Conservation (phyloP, 2,113 vertebrate genomes). For the Glareola pratincola region DNA sequence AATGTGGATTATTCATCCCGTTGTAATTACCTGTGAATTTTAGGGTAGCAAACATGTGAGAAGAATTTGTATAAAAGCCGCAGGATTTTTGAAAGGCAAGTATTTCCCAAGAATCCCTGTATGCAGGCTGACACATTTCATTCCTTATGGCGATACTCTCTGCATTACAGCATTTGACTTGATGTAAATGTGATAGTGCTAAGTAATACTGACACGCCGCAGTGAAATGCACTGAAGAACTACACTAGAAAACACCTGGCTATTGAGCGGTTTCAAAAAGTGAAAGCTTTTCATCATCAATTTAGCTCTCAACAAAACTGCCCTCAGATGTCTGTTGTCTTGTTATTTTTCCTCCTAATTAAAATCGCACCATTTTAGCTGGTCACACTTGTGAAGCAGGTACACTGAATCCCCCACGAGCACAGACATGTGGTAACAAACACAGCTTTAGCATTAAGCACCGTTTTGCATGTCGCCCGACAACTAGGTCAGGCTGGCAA, state of each 20-base stretch:
- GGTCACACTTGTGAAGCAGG: background rate
- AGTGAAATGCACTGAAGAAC: constrained; percentile 53
- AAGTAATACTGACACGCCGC: constrained; percentile 47
- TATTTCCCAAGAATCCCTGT: constrained; percentile 62
- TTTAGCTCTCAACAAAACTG: constrained; percentile 10
- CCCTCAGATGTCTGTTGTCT: constrained; percentile 4
- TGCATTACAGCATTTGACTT: constrained; percentile 59
- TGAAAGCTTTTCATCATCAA: constrained; percentile 56
- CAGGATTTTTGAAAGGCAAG: constrained; percentile 69
- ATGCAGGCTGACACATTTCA: constrained; percentile 62
- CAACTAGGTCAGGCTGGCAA: background rate
- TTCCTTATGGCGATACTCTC: constrained; percentile 54
- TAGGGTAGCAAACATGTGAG: constrained; percentile 70
- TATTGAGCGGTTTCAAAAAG: constrained; percentile 50
- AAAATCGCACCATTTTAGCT: background rate
- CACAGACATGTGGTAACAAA: background rate
- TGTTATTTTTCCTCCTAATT: constrained; percentile 29
- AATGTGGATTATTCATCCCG: constrained; percentile 67
- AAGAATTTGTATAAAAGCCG: constrained; percentile 64
- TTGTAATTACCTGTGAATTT: constrained; percentile 73
- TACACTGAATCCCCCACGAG: background rate
- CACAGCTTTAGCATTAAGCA: background rate
- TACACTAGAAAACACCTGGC: constrained; percentile 61
- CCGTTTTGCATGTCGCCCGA: background rate
- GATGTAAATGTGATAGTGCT: constrained; percentile 62